These are phyloP conservation scores for Ameiurus melas DNA, from an alignment of 2,113 vertebrate genomes.

Conservation along the genomic window DNA sequence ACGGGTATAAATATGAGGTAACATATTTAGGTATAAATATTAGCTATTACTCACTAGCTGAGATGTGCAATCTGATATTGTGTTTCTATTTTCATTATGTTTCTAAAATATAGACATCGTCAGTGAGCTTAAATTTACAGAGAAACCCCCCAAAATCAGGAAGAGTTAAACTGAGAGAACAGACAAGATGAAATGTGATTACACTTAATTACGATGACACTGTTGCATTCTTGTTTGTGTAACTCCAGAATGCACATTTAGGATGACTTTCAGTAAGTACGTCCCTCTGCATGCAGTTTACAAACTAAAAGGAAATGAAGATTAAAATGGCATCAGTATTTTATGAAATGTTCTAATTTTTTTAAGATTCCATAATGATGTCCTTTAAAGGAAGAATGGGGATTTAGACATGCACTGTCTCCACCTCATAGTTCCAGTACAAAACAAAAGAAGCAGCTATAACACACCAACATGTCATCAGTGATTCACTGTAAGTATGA, in stretches of 20 bases:
- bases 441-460: too few relatives aligned
- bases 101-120: neutral
- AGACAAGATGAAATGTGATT: neutral
- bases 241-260: neutral
- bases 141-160: neutral
- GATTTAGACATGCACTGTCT: neutral
- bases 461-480: neutral
- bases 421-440: neutral
- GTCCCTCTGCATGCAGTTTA: too few relatives aligned
- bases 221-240: conserved; percentile 3
- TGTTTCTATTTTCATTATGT: neutral
- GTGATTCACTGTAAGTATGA: neutral
- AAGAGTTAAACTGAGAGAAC: neutral
- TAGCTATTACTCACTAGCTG: too few relatives aligned
- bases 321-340: neutral
- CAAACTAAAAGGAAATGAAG: neutral
- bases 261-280: neutral
- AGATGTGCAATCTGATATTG: neutral
- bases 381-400: neutral
- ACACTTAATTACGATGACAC: neutral
- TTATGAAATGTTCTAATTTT: too few relatives aligned
- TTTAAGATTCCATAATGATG: neutral
- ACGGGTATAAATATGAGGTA: too few relatives aligned
- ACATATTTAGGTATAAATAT: too few relatives aligned
- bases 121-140: neutral